These are phyloP conservation scores for Antechinus stuartii DNA, from an alignment of 2,113 vertebrate species.

Conservation along the genomic window DNA sequence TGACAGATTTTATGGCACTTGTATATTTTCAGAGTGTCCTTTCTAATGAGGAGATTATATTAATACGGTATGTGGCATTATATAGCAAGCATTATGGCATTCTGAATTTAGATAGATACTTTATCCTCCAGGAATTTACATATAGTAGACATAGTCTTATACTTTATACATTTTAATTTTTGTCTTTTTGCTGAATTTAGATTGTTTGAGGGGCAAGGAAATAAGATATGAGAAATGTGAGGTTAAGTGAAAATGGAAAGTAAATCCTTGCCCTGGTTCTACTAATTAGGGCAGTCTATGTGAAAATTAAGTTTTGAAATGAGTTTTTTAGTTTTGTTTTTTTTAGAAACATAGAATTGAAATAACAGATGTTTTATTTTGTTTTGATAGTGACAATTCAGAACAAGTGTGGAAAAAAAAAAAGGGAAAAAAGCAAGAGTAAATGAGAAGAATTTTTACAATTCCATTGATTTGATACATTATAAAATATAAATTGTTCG, in stretches of 20 bases:
- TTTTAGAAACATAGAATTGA: background rate
- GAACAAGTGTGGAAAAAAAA: conserved; percentile 31
- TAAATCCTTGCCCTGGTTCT: conserved; percentile 51
- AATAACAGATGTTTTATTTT: background rate
- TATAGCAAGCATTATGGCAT: conserved; percentile 34
- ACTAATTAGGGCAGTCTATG: conserved; percentile 27
- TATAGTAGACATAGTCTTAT: conserved; percentile 25
- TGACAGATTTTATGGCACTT: conserved; percentile 9
- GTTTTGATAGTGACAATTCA: background rate
- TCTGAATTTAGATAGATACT: conserved; percentile 7
- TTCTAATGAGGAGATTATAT: conserved; percentile 7
- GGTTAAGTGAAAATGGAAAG: background rate
- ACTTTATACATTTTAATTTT: conserved; percentile 13
- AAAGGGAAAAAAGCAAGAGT: conserved; percentile 34
- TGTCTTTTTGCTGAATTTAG: conserved; percentile 27
- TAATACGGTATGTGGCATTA: conserved; percentile 3
- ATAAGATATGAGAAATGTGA: background rate
- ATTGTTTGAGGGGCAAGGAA: background rate
- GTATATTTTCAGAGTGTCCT: background rate
- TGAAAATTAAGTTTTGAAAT: conserved; percentile 35
- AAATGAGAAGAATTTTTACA: conserved; percentile 16
- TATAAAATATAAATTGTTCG: conserved; percentile 24
- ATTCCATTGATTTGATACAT: conserved; percentile 29
- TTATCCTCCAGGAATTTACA: conserved; percentile 20
- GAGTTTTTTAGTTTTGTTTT: background rate